Evolutionary conservation across 2,113 vertebrate species (phyloP).

Genomic region (Thunnus thynnus): DNA sequence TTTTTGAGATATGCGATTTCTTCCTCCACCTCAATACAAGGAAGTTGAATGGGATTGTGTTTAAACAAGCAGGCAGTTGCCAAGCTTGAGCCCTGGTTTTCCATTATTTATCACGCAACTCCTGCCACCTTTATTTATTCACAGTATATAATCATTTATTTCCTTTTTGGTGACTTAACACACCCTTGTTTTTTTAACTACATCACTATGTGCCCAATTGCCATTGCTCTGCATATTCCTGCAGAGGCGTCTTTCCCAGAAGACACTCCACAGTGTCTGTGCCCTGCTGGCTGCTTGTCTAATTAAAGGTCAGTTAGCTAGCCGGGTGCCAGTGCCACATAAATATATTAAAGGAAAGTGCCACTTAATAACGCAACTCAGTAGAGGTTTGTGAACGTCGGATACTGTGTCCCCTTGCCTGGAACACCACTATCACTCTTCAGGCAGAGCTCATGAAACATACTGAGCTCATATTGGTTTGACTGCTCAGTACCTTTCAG

Average conservation of each 20-base stretch:
- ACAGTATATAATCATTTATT: slow-evolving; percentile 44
- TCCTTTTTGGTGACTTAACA: slow-evolving; percentile 29
- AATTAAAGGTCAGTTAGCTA: slow-evolving; percentile 78
- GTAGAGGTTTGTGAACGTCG: slow-evolving; percentile 29
- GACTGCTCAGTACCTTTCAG: neutral
- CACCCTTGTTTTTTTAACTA: slow-evolving; percentile 41
- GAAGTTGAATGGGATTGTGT: neutral
- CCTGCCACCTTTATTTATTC: slow-evolving; percentile 39
- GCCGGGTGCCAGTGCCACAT: slow-evolving; percentile 61
- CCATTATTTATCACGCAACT: slow-evolving; percentile 30
- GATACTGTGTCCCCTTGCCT: neutral
- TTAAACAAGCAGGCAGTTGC: neutral
- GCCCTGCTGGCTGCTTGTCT: slow-evolving; percentile 61
- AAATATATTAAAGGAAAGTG: slow-evolving; percentile 68
- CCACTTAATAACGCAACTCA: slow-evolving; percentile 31
- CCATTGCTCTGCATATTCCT: slow-evolving; percentile 29
- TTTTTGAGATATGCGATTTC: neutral
- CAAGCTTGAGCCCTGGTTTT: slow-evolving; percentile 12
- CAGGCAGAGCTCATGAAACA: slow-evolving; percentile 2
- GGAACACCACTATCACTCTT: slow-evolving; percentile 2
- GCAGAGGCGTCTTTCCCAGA: slow-evolving; percentile 42
- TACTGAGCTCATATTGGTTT: slow-evolving; percentile 18
- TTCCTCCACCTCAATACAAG: neutral
- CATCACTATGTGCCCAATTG: slow-evolving; percentile 15
- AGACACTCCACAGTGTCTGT: slow-evolving; percentile 56